Evolutionary conservation across 2,888 invertebrate genomes (phyloP), one percentile per base, ranked within the genome.

Genomic region (Lacanobia wlatinum): DNA sequence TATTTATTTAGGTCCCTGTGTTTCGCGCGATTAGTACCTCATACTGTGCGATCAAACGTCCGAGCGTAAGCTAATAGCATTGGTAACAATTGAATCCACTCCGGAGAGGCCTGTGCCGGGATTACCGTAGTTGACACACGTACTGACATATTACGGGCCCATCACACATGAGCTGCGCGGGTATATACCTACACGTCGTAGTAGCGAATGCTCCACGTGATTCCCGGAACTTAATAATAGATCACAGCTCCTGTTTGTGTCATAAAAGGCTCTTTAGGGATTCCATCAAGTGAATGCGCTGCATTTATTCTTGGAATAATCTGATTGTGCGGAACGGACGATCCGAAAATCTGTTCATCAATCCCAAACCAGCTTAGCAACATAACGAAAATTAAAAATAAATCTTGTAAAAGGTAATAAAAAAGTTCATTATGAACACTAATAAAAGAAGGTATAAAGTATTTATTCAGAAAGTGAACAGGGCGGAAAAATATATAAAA

Each of bases 391-490:
- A 74, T 83, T 84, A 81, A 84, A 83, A 84, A 84, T 71, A 70
- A 67, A 84, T 78, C 34, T 66, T 78, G 60, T 59, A 73, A 62
- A 53, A 62, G 52, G 67, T 59, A 72, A 71, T 83, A 84, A 83
- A 83, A 77, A 81, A 71, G 84, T 71, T 84, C 78, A 83, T 81
- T 81, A 81, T 78, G 58, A 68, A 58, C 62, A 66, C 62, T 67
- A 73, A 75, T 84, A 83, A 78, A 84, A 81, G 40, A 66, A 70
- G 66, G 61, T 80, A 82, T 79, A 76, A 67, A 80, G 73, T 77
- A 83, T 84, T 83, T 84, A 83, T 75, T 62, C 70, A 71, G 72
- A 69, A 71, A 66, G 28, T 53, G 73, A 70, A 75, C 67, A 10
- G 56, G 56, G 18, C 64, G 65, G 73, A 80, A 76, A 70, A 70